Conservation (phyloP, 2,888 invertebrate species). For the Trichogramma dendrolimi region DNA sequence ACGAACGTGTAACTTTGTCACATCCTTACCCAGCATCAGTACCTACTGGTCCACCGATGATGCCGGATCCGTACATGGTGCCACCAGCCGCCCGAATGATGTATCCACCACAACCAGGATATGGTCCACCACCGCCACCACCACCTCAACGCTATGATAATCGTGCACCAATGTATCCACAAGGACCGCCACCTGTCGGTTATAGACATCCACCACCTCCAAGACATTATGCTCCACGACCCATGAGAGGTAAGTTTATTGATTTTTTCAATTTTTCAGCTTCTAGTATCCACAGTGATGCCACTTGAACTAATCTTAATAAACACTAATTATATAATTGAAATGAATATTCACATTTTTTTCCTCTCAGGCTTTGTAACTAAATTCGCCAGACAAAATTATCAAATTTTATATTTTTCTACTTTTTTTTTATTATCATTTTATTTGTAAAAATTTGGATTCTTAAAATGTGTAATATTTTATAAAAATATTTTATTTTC, state of each 20-base stretch:
- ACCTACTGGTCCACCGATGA: constrained; percentile 40
- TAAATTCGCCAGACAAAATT: constrained; percentile 1
- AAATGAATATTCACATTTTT: too few species aligned
- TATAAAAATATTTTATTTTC: constrained; percentile 1
- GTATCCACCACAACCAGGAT: constrained; percentile 47
- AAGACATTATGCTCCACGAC: constrained; percentile 48
- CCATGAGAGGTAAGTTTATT: constrained; percentile 44
- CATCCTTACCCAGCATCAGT: constrained; percentile 39
- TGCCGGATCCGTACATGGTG: constrained; percentile 47
- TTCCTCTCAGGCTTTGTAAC: too few species aligned
- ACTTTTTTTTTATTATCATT: too few species aligned
- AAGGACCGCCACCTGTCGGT: constrained; percentile 40
- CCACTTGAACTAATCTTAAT: too few species aligned
- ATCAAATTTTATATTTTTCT: background rate
- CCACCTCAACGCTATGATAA: constrained; percentile 32
- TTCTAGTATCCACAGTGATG: too few species aligned
- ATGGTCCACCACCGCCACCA: constrained; percentile 32
- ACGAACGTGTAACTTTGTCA: constrained; percentile 39
- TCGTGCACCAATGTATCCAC: constrained; percentile 38
- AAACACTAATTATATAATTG: too few species aligned
- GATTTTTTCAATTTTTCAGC: too few species aligned
- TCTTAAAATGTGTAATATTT: background rate
- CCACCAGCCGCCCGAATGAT: constrained; percentile 44
- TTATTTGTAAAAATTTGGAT: too few species aligned
- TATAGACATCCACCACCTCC: constrained; percentile 45